A percentile compares a stretch with the other conserved stretches of the same genome.
Evolutionary conservation across 2,113 vertebrate species (phyloP).

Genomic region (Fregata magnificens): DNA sequence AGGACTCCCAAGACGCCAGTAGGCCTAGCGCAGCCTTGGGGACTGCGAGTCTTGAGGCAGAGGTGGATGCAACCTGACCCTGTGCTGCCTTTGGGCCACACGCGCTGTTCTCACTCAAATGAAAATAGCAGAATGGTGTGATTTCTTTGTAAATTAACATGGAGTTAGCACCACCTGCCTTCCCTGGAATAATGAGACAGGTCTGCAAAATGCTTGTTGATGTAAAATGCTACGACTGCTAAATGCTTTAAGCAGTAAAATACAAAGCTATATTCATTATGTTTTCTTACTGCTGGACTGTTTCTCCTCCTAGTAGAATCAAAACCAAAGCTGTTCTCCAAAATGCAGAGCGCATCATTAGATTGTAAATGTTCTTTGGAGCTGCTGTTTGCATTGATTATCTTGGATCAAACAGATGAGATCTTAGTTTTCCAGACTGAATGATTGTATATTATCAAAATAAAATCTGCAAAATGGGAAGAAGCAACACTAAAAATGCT

Average conservation of each 20-base stretch:
- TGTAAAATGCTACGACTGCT: background rate
- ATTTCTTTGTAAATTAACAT: background rate
- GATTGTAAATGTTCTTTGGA: background rate
- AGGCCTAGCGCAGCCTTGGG: background rate
- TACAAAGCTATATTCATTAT: background rate
- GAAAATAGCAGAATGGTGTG: background rate
- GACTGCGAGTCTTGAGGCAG: background rate
- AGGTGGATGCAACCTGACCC: background rate
- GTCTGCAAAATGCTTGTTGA: background rate
- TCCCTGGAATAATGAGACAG: background rate
- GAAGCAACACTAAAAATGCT: background rate
- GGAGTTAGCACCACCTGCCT: background rate
- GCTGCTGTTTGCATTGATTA: background rate
- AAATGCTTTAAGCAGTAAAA: background rate
- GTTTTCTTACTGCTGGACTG: background rate
- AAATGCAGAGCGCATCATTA: background rate
- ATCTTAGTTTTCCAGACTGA: background rate
- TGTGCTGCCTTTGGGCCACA: background rate
- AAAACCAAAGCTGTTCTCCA: background rate
- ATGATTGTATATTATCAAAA: background rate
- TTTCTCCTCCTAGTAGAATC: background rate
- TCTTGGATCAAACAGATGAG: background rate
- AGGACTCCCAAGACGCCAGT: background rate
- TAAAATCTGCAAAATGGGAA: background rate
- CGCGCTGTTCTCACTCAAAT: background rate